These are phyloP conservation scores for Lamellibrachia luymesi DNA, from an alignment of 1,140 invertebrate species.

Conservation along the genomic window DNA sequence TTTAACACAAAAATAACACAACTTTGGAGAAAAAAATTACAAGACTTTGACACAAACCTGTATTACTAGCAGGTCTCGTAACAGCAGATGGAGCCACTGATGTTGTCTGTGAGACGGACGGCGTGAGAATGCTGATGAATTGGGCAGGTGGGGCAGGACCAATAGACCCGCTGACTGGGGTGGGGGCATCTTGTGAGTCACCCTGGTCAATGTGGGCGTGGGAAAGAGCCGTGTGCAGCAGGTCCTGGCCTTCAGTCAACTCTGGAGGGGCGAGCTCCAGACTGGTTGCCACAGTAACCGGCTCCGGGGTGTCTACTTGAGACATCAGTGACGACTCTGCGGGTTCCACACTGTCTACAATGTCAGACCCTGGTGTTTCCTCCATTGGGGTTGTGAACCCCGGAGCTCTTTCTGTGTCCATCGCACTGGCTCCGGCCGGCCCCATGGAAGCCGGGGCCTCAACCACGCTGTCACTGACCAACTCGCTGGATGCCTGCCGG, in stretches of 20 bases:
- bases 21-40: not conserved
- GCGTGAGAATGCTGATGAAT: not conserved
- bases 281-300: not conserved
- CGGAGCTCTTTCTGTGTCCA: not conserved
- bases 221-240: not conserved
- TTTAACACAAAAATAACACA: not conserved
- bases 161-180: not conserved
- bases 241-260: not conserved
- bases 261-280: not conserved
- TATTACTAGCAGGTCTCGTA: not conserved
- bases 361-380: not conserved
- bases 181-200: not conserved
- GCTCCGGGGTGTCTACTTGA: not conserved
- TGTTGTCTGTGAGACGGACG: not conserved
- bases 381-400: not conserved
- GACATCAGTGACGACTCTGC: not conserved
- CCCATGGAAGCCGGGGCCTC: not conserved
- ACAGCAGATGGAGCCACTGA: not conserved
- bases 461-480: not conserved
- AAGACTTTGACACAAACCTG: not conserved
- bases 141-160: not conserved
- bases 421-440: too few species aligned
- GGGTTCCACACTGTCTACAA: not conserved
- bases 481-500: not conserved
- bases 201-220: not conserved